Conservation (phyloP, 2,113 vertebrate genomes). For the Tamias sibiricus region DNA sequence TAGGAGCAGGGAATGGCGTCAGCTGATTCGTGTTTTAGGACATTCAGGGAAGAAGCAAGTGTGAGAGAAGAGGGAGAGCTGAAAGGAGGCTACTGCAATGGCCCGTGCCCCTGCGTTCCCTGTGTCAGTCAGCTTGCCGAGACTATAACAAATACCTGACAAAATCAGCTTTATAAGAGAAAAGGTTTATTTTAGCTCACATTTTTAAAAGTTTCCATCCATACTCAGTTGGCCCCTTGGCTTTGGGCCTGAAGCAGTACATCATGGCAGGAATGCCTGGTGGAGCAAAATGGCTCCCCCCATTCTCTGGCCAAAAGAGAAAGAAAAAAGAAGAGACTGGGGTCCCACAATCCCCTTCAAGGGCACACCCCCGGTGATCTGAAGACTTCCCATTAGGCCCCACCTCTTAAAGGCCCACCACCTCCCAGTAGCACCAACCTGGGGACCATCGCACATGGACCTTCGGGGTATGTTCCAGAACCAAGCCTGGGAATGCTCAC, state of each 20-base stretch:
- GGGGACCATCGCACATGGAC: not conserved
- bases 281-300: not conserved
- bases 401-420: too few relatives aligned
- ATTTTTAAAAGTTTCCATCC: not conserved
- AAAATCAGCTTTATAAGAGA: not conserved
- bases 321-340: too few relatives aligned
- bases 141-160: not conserved
- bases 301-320: not conserved
- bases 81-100: not conserved
- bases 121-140: not conserved
- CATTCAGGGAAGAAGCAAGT: not conserved
- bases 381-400: too few relatives aligned
- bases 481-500: too few relatives aligned
- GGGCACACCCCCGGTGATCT: too few relatives aligned
- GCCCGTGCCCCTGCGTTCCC: fast-evolving
- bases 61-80: not conserved
- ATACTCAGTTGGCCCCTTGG: too few relatives aligned
- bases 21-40: not conserved
- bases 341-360: too few relatives aligned
- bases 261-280: too few relatives aligned
- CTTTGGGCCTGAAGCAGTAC: not conserved
- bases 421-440: not conserved
- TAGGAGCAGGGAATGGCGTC: not conserved
- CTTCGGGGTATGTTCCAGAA: not conserved
- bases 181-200: not conserved